These are phyloP conservation scores for Ormyrus labotus DNA, from an alignment of 2,888 invertebrate species.

Conservation along the genomic window DNA sequence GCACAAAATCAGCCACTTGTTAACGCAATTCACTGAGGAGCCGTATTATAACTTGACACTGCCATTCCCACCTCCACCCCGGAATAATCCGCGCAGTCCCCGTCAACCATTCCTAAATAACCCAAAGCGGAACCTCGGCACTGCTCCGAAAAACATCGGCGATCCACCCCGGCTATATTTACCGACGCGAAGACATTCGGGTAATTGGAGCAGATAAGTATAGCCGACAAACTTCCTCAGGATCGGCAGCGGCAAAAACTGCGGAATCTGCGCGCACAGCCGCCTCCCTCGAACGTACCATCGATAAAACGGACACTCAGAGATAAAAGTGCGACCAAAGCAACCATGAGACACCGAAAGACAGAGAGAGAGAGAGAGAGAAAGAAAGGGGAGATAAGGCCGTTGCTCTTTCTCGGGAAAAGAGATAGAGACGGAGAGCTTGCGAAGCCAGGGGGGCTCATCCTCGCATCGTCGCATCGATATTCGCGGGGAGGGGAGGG, in stretches of 20 bases:
- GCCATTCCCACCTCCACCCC: too few relatives aligned
- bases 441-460: not conserved
- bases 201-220: conserved; percentile 41
- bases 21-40: too few relatives aligned
- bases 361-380: conserved; percentile 9
- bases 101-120: too few relatives aligned
- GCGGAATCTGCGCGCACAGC: too few relatives aligned
- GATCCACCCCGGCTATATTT: conserved; percentile 23
- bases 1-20: too few relatives aligned
- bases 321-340: too few relatives aligned
- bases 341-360: not conserved
- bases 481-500: not conserved
- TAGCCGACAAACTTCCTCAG: not conserved
- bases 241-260: too few relatives aligned
- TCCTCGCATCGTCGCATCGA: not conserved
- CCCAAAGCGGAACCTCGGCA: too few relatives aligned
- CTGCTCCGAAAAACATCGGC: not conserved
- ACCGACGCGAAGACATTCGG: conserved; percentile 22
- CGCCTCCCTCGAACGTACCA: too few relatives aligned
- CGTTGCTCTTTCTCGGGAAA: conserved; percentile 64
- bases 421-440: not conserved
- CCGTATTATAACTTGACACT: too few relatives aligned
- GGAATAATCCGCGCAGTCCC: too few relatives aligned
- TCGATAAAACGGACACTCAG: too few relatives aligned
- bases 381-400: conserved; percentile 63